These are phyloP conservation scores for Pardalotus punctatus DNA, from an alignment of 2,113 vertebrate species.

Conservation along the genomic window DNA sequence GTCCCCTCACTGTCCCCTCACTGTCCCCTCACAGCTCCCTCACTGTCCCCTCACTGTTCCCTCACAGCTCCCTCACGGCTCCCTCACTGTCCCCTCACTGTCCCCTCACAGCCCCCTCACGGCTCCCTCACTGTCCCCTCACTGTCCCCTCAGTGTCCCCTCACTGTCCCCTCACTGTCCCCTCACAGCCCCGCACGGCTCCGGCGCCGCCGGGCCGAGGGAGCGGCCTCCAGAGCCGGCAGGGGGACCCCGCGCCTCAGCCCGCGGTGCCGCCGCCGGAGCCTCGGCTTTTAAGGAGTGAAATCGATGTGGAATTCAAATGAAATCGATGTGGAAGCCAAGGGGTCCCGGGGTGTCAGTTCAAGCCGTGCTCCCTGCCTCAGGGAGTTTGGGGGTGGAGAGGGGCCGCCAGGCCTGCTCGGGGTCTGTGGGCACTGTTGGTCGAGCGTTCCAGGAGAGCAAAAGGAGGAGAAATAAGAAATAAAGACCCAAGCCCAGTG, in stretches of 20 bases:
- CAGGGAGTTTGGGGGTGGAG: accelerated
- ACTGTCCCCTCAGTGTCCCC: too few species aligned
- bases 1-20: too few species aligned
- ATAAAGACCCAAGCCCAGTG: neutral
- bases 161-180: too few species aligned
- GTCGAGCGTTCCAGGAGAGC: neutral
- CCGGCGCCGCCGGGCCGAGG: neutral
- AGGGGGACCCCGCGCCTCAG: neutral
- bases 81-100: neutral
- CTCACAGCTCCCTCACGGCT: too few species aligned
- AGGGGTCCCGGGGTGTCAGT: neutral
- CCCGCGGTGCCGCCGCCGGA: neutral
- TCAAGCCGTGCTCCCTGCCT: neutral
- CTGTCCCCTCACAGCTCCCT: neutral
- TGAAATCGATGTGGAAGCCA: neutral
- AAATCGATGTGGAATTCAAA: neutral
- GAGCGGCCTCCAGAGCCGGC: neutral
- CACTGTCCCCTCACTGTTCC: accelerated
- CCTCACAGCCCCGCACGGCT: neutral
- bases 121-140: neutral
- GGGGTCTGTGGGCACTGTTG: accelerated
- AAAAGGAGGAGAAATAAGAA: neutral
- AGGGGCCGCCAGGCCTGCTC: accelerated
- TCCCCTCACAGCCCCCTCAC: too few species aligned
- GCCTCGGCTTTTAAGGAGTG: neutral